Base-by-base conservation (phyloP, 2,797 vertebrate species). In the Lophotriccus pileatus region DNA sequence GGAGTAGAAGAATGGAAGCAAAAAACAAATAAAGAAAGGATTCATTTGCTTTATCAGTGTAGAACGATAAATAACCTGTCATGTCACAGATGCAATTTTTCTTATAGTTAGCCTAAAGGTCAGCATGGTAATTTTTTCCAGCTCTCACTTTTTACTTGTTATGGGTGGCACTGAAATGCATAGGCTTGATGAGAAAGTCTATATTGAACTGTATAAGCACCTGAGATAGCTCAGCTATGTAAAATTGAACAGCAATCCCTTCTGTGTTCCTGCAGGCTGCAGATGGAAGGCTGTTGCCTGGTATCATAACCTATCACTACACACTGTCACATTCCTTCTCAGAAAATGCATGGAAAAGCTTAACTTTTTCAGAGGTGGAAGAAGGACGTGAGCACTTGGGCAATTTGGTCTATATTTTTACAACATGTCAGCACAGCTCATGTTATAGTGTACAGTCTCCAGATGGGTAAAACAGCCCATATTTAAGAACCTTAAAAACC, bases 1-100 rank as follows among this genome's bases (percentile, higher is more conserved):
- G 34, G 12, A 69, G 21, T 6, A 18, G 1, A 15, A 70, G 3
- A 74, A 74, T 6, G 22, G 30, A 89, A 79, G 7, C 0, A 0
- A 50, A 84, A 91, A 84, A 34, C 13, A 82, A 53, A 73, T 10
- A 74, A 0, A 84, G 24, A 80, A 79, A 49, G 43, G 37, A 94
- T 49, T 77, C n/a, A 75, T 47, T 66, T 44, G 46, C 22, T 70
- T 41, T 77, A 22, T 39, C 22, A 53, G 7, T 8, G 14, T 16
- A 74, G 32, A 13, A 75, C 16, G 32, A 72, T n/a, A 36, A 39
- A 64, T 27, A 63, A 53, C 24, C 25, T 22, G 6, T 50, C 24
- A 39, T 28, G 39, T 39, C 39, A 58, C n/a, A 30, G 24, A 41
- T 18, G 7, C 1, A 5, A 30, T 52, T 93, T 80, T 78, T 66